Evolutionary conservation across 1,140 invertebrate genomes (phyloP).

Genomic region (Phocides pigmalion): DNA sequence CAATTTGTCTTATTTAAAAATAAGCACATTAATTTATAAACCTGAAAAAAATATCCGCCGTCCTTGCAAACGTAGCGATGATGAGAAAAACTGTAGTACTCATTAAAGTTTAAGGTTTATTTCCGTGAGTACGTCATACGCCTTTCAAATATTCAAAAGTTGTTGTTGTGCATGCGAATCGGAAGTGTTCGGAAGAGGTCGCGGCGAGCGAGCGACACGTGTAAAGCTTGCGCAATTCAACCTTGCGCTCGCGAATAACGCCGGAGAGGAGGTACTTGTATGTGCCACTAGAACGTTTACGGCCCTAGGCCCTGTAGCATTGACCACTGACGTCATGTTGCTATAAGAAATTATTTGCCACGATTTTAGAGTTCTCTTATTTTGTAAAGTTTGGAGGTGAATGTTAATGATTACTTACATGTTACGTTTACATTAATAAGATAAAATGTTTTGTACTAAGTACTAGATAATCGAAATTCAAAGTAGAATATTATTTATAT

Average conservation of each 20-base stretch:
- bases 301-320: constrained; percentile 18
- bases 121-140: constrained; percentile 58
- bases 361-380: no score
- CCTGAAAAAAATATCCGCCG: neutral
- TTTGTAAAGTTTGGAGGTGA: no score
- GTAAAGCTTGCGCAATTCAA: constrained; percentile 74
- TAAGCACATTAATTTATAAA: no score
- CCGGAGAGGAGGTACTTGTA: constrained; percentile 37
- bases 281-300: constrained; percentile 33
- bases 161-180: constrained; percentile 73
- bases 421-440: no score
- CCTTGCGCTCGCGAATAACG: constrained; percentile 76
- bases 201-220: constrained; percentile 61
- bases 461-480: no score
- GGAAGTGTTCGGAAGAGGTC: constrained; percentile 77
- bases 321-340: constrained; percentile 26
- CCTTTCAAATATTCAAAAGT: constrained; percentile 69
- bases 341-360: constrained; percentile 10
- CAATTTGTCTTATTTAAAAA: no score
- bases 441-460: no score
- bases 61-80: constrained; percentile 21
- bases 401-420: no score
- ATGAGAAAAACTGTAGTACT: constrained; percentile 33
- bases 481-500: no score
- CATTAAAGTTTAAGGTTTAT: constrained; percentile 41